These are phyloP conservation scores for Anolis sagrei DNA, from an alignment of 2,113 vertebrate species.

Conservation along the genomic window DNA sequence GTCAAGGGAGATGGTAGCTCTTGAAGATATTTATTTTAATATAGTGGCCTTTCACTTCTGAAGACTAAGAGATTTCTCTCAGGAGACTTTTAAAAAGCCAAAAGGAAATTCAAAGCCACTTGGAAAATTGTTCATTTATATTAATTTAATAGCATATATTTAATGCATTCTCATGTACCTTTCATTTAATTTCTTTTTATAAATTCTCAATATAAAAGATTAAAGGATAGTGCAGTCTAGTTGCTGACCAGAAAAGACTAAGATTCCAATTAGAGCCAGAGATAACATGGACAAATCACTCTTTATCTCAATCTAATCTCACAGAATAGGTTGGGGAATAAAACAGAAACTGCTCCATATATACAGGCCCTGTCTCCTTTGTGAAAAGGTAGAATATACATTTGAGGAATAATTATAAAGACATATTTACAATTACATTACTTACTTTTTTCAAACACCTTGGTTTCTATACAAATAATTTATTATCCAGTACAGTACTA, in stretches of 20 bases:
- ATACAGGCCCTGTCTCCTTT: background rate
- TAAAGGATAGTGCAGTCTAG: background rate
- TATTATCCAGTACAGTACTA: background rate
- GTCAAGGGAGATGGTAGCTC: conserved; percentile 15
- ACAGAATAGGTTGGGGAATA: background rate
- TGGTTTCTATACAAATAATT: background rate
- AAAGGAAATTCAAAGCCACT: conserved; percentile 9
- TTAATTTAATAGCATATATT: conserved; percentile 30
- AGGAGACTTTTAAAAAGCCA: conserved; percentile 28
- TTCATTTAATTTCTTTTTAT: conserved; percentile 2
- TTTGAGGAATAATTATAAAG: no score
- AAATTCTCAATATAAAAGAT: background rate
- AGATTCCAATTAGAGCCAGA: background rate
- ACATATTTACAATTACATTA: background rate
- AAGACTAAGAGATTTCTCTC: conserved; percentile 23
- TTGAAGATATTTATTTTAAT: conserved; percentile 51
- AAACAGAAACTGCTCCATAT: background rate
- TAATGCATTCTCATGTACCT: background rate
- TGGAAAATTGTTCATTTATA: conserved; percentile 36
- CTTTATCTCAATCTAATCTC: background rate
- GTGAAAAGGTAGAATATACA: background rate
- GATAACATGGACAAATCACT: background rate
- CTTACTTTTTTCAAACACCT: background rate
- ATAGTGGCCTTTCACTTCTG: conserved; percentile 41
- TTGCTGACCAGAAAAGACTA: background rate